Evolutionary conservation across 1,140 invertebrate genomes (phyloP).

Genomic region (Drosophila cardini): DNA sequence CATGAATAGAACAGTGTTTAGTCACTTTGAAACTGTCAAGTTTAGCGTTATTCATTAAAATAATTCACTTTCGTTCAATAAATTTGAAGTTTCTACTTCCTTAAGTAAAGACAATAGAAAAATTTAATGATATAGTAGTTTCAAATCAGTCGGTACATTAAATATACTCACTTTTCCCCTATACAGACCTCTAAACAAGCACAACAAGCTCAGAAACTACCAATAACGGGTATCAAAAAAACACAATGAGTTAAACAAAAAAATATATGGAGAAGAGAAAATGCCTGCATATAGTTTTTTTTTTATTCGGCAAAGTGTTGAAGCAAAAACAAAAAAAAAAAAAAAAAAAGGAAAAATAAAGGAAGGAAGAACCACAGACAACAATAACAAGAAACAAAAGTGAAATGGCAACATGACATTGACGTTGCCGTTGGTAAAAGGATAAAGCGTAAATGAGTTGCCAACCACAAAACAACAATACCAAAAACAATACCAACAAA

Average conservation of each 20-base stretch:
- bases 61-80: too few species aligned
- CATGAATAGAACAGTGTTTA: too few species aligned
- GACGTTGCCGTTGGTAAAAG: constrained; percentile 43
- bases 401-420: constrained; percentile 47
- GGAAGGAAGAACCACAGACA: constrained; percentile 14
- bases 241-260: not conserved
- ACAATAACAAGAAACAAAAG: constrained; percentile 19
- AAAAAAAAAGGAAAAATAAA: not conserved
- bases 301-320: constrained; percentile 26
- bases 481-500: constrained; percentile 9
- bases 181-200: too few species aligned
- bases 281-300: not conserved
- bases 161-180: too few species aligned
- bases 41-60: too few species aligned
- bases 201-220: too few species aligned
- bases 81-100: too few species aligned
- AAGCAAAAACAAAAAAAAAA: constrained; percentile 29
- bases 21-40: too few species aligned
- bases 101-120: too few species aligned
- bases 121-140: too few species aligned
- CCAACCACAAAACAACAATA: constrained; percentile 41
- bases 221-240: not conserved
- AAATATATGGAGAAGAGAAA: constrained; percentile 1
- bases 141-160: too few species aligned
- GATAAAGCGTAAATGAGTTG: constrained; percentile 57